phyloP scores from a whole-genome alignment of 2,888 invertebrate species.

The Drosophila borborema region DNA sequence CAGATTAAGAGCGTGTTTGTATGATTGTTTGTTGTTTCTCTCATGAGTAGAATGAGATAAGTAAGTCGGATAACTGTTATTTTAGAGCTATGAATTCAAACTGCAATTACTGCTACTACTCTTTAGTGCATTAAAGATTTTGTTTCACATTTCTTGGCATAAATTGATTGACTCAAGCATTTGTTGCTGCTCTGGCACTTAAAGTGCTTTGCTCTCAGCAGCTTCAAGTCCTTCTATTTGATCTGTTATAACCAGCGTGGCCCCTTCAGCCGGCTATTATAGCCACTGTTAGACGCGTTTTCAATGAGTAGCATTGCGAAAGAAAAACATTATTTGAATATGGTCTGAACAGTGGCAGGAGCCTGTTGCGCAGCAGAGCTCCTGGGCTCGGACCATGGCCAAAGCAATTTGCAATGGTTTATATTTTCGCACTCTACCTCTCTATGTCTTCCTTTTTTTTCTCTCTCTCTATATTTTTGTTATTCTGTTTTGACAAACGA shows the following conservation, averaged over 20 bases:
- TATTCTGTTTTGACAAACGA: conserved; percentile 17
- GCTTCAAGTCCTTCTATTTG: background rate
- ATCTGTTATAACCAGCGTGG: background rate
- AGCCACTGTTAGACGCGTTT: background rate
- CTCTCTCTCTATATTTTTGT: background rate
- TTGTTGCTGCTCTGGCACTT: background rate
- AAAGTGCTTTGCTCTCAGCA: background rate
- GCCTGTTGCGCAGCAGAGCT: conserved; percentile 7
- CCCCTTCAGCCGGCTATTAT: background rate
- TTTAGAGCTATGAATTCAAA: too few relatives aligned
- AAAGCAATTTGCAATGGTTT: conserved; percentile 25
- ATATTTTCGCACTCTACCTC: background rate
- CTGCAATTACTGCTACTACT: too few relatives aligned
- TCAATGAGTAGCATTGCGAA: background rate
- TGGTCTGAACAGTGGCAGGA: background rate
- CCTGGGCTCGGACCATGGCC: too few relatives aligned
- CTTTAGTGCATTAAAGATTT: too few relatives aligned
- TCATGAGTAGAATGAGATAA: too few relatives aligned
- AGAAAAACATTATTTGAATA: conserved; percentile 6
- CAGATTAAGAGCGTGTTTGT: too few relatives aligned
- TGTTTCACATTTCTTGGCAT: too few relatives aligned
- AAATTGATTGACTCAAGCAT: too few relatives aligned
- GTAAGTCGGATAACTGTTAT: too few relatives aligned
- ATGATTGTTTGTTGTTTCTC: too few relatives aligned
- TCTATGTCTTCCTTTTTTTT: background rate